Evolutionary conservation across 2,888 invertebrate genomes (phyloP), one percentile per base, ranked within the genome.

Genomic region (Odontocerum albicorne): DNA sequence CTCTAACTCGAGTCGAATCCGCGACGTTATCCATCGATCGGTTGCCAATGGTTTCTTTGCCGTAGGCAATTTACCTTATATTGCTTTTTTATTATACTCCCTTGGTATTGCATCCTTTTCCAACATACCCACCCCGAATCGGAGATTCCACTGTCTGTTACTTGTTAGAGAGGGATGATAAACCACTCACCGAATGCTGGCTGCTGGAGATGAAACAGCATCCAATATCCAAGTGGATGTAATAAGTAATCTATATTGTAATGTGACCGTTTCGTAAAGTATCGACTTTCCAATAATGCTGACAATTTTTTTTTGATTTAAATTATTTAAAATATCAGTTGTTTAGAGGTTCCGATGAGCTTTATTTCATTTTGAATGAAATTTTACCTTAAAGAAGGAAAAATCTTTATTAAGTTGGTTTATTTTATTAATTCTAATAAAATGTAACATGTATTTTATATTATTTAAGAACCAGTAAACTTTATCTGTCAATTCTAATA

Each of bases 191-290:
- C 3, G n/a, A 13, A 13, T 31, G 42, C 42, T 47, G 40, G 27
- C 42, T 42, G n/a, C n/a, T n/a, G n/a, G 12, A 27, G 40, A 46
- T 45, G 53, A 45, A 40, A 42, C 42, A 40, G 32, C 49, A 33
- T 35, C n/a, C 31, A 31, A 39, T 44, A 27, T 10, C 38, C 40
- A 33, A 53, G 44, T 31, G 44, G 42, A 40, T 21, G 46, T 55
- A 55, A 57, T 53, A 49, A 60, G 55, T 55, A 60, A 57, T 60
- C 57, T 51, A 57, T 57, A 60, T 60, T 60, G 60, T 60, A 60
- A 60, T 60, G 52, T 32, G 57, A 57, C 57, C 57, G 27, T 49
- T 46, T 44, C 12, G 35, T 38, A 35, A 36, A 21, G 20, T 46
- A 56, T 56, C 56, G 46, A 15, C 39, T 56, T 56, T 36, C 56